A percentile compares a stretch with the other conserved stretches of the same genome.
These are phyloP conservation scores for Pheosia gnoma DNA, from an alignment of 2,888 invertebrate species.

Conservation along the genomic window DNA sequence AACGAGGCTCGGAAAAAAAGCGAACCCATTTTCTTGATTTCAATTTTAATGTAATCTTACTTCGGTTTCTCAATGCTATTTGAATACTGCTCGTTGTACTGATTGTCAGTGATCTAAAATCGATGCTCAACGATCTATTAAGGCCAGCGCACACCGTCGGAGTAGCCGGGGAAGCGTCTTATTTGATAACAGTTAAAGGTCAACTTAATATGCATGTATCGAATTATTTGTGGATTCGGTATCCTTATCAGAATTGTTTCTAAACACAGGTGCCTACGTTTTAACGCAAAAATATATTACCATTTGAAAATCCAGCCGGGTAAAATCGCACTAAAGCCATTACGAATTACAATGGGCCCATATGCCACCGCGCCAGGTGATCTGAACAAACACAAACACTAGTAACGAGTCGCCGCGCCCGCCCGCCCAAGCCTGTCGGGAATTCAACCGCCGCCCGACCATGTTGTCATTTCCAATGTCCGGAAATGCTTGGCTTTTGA, in stretches of 20 bases:
- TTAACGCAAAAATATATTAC: too few relatives aligned
- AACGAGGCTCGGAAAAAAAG: conserved; percentile 52
- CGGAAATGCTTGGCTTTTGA: conserved; percentile 9
- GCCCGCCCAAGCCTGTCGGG: conserved; percentile 17
- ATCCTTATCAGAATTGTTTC: too few relatives aligned
- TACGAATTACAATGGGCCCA: background rate
- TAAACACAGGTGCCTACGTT: too few relatives aligned
- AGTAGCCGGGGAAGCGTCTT: too few relatives aligned
- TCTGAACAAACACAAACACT: conserved; percentile 50
- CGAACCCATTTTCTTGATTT: conserved; percentile 50
- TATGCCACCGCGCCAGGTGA: conserved; percentile 10
- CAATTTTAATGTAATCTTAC: conserved; percentile 36
- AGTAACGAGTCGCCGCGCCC: conserved; percentile 45
- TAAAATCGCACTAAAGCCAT: background rate
- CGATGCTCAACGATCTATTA: background rate
- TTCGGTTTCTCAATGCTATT: conserved; percentile 18
- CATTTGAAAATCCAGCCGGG: too few relatives aligned
- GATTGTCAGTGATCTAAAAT: background rate
- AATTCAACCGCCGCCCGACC: conserved; percentile 16
- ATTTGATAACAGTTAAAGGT: too few relatives aligned
- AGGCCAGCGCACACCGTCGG: too few relatives aligned
- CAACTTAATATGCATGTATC: too few relatives aligned
- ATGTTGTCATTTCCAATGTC: conserved; percentile 25
- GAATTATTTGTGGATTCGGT: too few relatives aligned
- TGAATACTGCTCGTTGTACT: background rate